These are phyloP conservation scores for Andrena bicolor DNA, from an alignment of 2,888 invertebrate species.

Conservation along the genomic window DNA sequence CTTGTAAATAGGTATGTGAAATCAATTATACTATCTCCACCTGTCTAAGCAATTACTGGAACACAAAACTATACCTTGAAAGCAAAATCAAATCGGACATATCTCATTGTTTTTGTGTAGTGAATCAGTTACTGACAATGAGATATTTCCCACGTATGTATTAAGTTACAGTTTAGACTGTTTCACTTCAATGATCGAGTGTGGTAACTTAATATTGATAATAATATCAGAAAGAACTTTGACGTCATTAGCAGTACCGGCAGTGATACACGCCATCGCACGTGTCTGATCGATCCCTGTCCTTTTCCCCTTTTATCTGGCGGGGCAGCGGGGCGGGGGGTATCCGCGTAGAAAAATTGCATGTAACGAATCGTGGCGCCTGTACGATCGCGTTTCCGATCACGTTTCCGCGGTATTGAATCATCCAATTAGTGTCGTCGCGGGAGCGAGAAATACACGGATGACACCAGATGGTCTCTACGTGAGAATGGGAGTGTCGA, in stretches of 20 bases:
- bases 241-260: conserved; percentile 57
- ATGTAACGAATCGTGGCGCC: conserved; percentile 74
- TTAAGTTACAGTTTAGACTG: conserved; percentile 2
- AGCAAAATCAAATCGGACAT: no score
- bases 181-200: not conserved
- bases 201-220: not conserved
- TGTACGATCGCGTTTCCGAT: conserved; percentile 77
- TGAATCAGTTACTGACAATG: no score
- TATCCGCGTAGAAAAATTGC: conserved; percentile 71
- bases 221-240: conserved; percentile 39
- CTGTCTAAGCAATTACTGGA: no score
- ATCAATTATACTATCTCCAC: no score
- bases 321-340: conserved; percentile 32
- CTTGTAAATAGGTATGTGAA: no score
- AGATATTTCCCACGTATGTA: no score
- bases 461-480: conserved; percentile 64
- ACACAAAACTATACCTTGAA: no score
- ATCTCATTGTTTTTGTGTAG: no score
- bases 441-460: conserved; percentile 67
- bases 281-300: conserved; percentile 55
- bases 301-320: conserved; percentile 62
- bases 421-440: conserved; percentile 77
- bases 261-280: conserved; percentile 48
- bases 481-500: conserved; percentile 54
- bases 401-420: conserved; percentile 82